These are phyloP conservation scores for Thymelicus sylvestris DNA, from an alignment of 2,888 invertebrate genomes.

Conservation along the genomic window DNA sequence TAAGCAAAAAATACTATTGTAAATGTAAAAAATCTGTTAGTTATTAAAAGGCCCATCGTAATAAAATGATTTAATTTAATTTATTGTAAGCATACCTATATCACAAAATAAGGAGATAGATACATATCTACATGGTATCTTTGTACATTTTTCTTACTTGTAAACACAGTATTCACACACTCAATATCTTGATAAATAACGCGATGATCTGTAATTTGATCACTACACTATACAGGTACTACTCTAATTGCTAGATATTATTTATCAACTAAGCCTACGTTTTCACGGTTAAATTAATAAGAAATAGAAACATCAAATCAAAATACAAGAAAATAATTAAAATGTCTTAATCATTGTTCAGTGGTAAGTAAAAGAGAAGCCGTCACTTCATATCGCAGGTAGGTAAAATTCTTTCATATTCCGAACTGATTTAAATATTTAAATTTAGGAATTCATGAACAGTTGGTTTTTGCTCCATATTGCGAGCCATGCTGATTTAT, in stretches of 20 bases:
- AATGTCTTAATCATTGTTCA: no score
- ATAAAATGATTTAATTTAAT: no score
- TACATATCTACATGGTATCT: no score
- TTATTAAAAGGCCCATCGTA: no score
- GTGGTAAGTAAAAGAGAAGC: constrained; percentile 4
- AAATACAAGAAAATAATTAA: no score
- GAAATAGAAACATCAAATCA: no score
- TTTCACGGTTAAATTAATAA: not conserved
- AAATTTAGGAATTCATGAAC: constrained; percentile 51
- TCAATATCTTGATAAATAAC: constrained; percentile 13
- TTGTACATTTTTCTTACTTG: not conserved
- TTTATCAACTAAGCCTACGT: constrained; percentile 6
- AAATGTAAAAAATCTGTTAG: no score
- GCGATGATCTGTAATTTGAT: constrained; percentile 12
- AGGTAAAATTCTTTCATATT: constrained; percentile 27
- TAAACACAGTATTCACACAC: not conserved
- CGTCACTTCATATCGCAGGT: constrained; percentile 9
- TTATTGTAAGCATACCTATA: no score
- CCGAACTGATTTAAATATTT: constrained; percentile 42
- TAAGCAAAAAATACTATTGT: no score
- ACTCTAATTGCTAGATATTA: constrained; percentile 17
- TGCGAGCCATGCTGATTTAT: constrained; percentile 73
- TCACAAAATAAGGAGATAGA: no score
- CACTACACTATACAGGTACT: no score
- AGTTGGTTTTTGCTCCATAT: constrained; percentile 55